Evolutionary conservation across 2,888 invertebrate species (phyloP).

Genomic region (Sesia apiformis): DNA sequence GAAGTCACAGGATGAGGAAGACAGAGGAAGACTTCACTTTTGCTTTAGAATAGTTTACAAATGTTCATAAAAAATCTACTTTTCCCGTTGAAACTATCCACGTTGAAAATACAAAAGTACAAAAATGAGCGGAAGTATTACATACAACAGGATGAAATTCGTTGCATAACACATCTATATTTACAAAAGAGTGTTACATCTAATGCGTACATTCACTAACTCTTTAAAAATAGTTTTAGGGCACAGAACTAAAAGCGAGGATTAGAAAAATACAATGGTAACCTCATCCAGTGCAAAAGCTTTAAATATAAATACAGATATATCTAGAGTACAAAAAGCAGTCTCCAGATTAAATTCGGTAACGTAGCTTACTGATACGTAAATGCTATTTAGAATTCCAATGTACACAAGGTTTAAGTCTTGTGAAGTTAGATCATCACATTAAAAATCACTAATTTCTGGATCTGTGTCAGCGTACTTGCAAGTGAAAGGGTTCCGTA

Average conservation of each 20-base stretch:
- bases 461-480: slow-evolving; percentile 83
- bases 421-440: slow-evolving; percentile 10
- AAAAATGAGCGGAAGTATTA: slow-evolving; percentile 56
- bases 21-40: slow-evolving; percentile 60
- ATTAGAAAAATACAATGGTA: slow-evolving; percentile 71
- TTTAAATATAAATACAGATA: slow-evolving; percentile 56
- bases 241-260: slow-evolving; percentile 46
- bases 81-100: slow-evolving; percentile 6
- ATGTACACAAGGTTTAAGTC: neutral
- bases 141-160: slow-evolving; percentile 30
- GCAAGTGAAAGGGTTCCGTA: slow-evolving; percentile 84
- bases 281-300: slow-evolving; percentile 62
- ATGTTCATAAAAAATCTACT: too few relatives aligned
- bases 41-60: slow-evolving; percentile 7
- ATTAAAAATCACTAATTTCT: slow-evolving; percentile 78
- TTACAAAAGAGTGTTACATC: slow-evolving; percentile 25
- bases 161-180: slow-evolving; percentile 36
- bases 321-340: slow-evolving; percentile 71
- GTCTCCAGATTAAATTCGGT: slow-evolving; percentile 77
- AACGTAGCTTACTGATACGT: slow-evolving; percentile 68
- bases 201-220: slow-evolving; percentile 18
- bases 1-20: slow-evolving; percentile 40
- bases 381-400: slow-evolving; percentile 36
- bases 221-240: slow-evolving; percentile 28
- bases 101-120: slow-evolving; percentile 56